These are phyloP conservation scores for Acanthosepion lycidas DNA, from an alignment of 2,888 invertebrate genomes.

Conservation along the genomic window DNA sequence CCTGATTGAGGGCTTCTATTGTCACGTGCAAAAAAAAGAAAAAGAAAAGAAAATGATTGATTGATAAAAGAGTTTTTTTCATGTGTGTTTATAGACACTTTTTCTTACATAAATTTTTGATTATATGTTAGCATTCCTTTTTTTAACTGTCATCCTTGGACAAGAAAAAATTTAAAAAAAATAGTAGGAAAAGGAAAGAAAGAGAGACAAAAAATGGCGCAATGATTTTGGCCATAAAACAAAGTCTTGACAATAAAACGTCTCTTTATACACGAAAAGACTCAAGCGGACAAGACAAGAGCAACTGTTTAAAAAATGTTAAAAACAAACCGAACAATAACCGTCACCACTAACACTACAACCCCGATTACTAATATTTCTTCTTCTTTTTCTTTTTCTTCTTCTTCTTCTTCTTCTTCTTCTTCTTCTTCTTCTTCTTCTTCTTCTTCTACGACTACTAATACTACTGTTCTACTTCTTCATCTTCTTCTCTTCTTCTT, in stretches of 20 bases:
- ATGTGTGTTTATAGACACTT: background rate
- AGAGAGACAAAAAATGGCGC: background rate
- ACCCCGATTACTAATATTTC: background rate
- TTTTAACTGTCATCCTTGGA: background rate
- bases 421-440: background rate
- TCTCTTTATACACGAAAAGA: conserved; percentile 33
- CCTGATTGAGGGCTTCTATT: background rate
- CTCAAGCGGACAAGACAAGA: conserved; percentile 6
- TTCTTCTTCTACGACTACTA: background rate
- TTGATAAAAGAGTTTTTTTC: background rate
- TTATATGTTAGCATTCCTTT: background rate
- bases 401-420: background rate
- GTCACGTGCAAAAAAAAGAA: background rate
- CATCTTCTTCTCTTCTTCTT: background rate
- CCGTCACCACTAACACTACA: background rate
- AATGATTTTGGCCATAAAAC: background rate
- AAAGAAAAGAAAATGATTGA: background rate
- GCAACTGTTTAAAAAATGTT: background rate
- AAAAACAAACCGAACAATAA: background rate
- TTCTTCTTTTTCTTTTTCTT: background rate
- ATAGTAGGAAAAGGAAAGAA: background rate
- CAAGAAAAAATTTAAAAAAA: background rate
- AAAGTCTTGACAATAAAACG: background rate
- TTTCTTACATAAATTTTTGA: conserved; percentile 33
- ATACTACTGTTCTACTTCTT: no score